Base-by-base conservation (phyloP, 1,140 invertebrate species). In the Cepaea nemoralis region DNA sequence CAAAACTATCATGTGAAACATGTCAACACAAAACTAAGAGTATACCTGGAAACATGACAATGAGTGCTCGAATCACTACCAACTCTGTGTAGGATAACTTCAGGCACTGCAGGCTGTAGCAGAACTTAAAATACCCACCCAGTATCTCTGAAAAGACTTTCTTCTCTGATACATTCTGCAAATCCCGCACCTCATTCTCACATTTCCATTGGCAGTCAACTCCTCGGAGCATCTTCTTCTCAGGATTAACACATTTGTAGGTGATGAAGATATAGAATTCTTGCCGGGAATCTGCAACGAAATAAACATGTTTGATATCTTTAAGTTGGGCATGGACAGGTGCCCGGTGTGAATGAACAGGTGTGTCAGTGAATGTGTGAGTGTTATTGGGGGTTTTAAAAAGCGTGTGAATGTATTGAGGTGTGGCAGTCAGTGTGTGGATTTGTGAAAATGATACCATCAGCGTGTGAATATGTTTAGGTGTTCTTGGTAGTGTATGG, bases 41-140 rank as follows among this genome's bases (percentile, higher is more conserved):
- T 19, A 73, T 35, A 76, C 74, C 74, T 55, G 74, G 74, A 10
- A 48, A 33, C 74, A 76, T 76, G 40, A 76, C 45, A 31, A 76
- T 37, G 39, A 76, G 42, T 3, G 74, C 55, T 37, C 45, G 55
- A 10, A 76, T 35, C 8, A 76, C 48, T 14, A 76, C 74, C 40
- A 40, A 33, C 48, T 76, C 74, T 37, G 31, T 16, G 27, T 76
- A 33, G 31, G 45, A 35, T 24, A 76, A 27, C 31, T 63, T 40
- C 42, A 76, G 74, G 10, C 59, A 59, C 48, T 76, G 74, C 8
- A 76, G n/a, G 27, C 27, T 59, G 2, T 55, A 2, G 31, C 31
- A 76, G 48, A 76, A 76, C 24, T 59, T 5, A 33, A 76, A 59
- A 6, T 59, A 19, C 14, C 14, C 24, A 24, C 59, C 42, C 42